A percentile compares a stretch with the other conserved stretches of the same genome.
phyloP scores from a whole-genome alignment of 2,888 invertebrate genomes.

The Andrena fulva region DNA sequence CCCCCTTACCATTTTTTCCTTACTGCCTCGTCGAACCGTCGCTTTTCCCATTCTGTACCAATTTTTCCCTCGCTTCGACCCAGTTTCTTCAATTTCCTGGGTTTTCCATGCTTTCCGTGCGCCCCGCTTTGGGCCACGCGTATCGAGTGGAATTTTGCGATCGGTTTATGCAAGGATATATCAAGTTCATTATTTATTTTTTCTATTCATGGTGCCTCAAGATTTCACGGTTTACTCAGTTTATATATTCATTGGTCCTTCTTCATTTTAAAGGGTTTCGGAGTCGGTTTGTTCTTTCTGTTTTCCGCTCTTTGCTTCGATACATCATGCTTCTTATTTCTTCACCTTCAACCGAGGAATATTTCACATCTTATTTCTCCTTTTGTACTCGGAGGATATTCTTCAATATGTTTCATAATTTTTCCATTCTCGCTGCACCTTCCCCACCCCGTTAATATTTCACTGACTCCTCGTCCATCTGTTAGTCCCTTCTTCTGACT shows the following conservation, averaged over 20 bases:
- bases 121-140: too few species aligned
- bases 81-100: not conserved
- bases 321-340: not conserved
- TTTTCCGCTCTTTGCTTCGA: not conserved
- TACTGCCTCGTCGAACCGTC: not conserved
- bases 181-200: too few species aligned
- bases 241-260: too few species aligned
- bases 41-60: not conserved
- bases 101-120: too few species aligned
- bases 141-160: too few species aligned
- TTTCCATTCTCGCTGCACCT: not conserved
- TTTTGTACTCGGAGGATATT: conserved; percentile 3
- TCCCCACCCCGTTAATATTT: too few species aligned
- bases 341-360: conserved; percentile 1
- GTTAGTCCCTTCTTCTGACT: not conserved
- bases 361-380: not conserved
- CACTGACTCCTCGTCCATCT: not conserved
- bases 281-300: not conserved
- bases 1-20: not conserved
- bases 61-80: not conserved
- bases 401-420: not conserved
- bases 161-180: too few species aligned
- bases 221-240: too few species aligned
- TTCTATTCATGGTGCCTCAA: too few species aligned
- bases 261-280: too few species aligned